These are phyloP conservation scores for Notarius lentiginosus DNA, from an alignment of 2,113 vertebrate species.

Conservation along the genomic window DNA sequence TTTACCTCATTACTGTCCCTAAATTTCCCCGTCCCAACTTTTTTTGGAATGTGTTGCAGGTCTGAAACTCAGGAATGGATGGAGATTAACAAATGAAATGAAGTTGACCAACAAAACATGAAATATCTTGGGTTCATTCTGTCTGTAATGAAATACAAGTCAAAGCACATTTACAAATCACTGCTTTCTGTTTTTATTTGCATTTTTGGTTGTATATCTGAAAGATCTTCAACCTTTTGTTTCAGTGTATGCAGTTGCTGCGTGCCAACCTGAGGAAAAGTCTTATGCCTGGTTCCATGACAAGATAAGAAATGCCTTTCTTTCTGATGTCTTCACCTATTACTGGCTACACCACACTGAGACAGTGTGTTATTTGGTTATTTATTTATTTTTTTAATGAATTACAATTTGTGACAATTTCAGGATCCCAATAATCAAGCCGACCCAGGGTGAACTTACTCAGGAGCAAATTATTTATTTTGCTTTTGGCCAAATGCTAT, in stretches of 20 bases:
- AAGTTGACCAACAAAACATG: too few relatives aligned
- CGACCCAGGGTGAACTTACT: not conserved
- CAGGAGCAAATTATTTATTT: not conserved
- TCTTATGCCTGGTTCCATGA: not conserved
- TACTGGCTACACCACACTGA: not conserved
- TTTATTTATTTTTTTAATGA: not conserved
- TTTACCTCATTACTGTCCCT: too few relatives aligned
- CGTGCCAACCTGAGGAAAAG: not conserved
- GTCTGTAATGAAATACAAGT: too few relatives aligned
- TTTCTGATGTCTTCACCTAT: slow-evolving; percentile 27
- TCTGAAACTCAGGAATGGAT: too few relatives aligned
- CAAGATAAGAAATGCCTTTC: not conserved
- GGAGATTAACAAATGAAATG: too few relatives aligned
- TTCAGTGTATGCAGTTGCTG: slow-evolving; percentile 30
- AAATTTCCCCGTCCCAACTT: too few relatives aligned
- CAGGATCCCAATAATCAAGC: not conserved
- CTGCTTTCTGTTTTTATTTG: too few relatives aligned
- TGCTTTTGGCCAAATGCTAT: too few relatives aligned
- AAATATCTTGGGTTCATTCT: too few relatives aligned
- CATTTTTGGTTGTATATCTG: not conserved
- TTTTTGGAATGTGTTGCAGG: too few relatives aligned
- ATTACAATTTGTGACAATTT: not conserved
- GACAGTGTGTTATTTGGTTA: not conserved
- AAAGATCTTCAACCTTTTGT: not conserved
- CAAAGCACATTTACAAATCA: too few relatives aligned